Conservation (phyloP, 1,140 invertebrate genomes). For the Leptoteleia sp. region DNA sequence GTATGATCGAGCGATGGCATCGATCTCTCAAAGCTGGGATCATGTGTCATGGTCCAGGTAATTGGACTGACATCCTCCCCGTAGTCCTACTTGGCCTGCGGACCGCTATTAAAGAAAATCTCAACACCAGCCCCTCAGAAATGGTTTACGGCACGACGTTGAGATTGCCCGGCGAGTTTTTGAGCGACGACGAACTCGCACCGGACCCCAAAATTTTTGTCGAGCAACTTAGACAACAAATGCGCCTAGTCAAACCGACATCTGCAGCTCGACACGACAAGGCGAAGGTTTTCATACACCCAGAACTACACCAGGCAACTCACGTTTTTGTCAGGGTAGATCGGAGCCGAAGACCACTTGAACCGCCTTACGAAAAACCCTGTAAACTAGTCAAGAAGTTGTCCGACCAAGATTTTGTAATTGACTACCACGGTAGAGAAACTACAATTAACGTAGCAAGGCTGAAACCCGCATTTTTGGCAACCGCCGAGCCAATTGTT, state of each 20-base stretch:
- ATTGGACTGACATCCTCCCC: slow-evolving; percentile 73
- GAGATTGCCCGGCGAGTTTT: slow-evolving; percentile 64
- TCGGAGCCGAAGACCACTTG: neutral
- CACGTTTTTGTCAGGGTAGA: slow-evolving; percentile 1
- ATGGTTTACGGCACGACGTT: slow-evolving; percentile 68
- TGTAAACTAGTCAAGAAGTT: too few relatives aligned
- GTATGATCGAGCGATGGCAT: slow-evolving; percentile 76
- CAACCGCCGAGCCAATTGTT: too few relatives aligned
- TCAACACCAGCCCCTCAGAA: slow-evolving; percentile 69
- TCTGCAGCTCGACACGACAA: too few relatives aligned
- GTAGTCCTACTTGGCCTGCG: slow-evolving; percentile 74
- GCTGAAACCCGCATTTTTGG: too few relatives aligned
- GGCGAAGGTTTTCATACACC: neutral
- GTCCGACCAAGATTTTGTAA: too few relatives aligned
- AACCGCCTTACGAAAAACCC: slow-evolving; percentile 3
- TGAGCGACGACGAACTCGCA: neutral
- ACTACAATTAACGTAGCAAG: too few relatives aligned
- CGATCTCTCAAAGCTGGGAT: slow-evolving; percentile 69
- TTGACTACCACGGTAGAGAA: too few relatives aligned
- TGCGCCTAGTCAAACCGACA: too few relatives aligned
- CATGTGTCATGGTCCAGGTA: slow-evolving; percentile 61
- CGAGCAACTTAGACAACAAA: too few relatives aligned
- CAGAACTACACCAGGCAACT: neutral
- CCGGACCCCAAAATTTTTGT: too few relatives aligned
- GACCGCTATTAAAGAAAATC: slow-evolving; percentile 70